These are phyloP conservation scores for Neomonachus schauinslandi DNA, from an alignment of 2,113 vertebrate genomes.

Conservation along the genomic window DNA sequence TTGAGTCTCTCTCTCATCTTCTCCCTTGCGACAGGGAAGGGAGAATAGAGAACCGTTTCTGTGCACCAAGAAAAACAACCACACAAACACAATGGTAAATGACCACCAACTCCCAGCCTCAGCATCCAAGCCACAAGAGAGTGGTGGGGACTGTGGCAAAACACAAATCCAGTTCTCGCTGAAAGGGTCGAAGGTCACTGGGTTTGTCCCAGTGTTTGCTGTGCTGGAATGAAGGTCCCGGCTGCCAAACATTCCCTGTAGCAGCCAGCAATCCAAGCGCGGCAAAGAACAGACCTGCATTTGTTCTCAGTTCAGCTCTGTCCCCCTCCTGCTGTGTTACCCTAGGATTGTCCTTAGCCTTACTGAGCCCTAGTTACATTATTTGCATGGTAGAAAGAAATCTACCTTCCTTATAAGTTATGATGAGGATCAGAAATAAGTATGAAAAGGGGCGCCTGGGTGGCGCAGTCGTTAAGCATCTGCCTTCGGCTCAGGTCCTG, in stretches of 20 bases:
- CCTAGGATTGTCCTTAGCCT: neutral
- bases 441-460: neutral
- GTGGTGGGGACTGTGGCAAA: neutral
- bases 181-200: neutral
- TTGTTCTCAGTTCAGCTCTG: neutral
- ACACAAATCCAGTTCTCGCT: neutral
- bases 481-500: too few relatives aligned
- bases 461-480: too few relatives aligned
- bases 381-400: neutral
- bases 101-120: neutral
- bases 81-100: too few relatives aligned
- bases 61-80: neutral
- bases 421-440: neutral
- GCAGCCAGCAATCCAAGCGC: neutral
- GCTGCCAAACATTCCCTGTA: neutral
- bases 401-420: neutral
- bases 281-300: too few relatives aligned
- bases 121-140: neutral
- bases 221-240: too few relatives aligned
- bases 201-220: neutral
- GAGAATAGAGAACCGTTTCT: neutral
- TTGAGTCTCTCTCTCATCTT: neutral
- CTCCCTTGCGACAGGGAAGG: neutral
- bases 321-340: neutral
- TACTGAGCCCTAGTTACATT: neutral